A percentile compares a stretch with the other conserved stretches of the same genome.
phyloP scores from a whole-genome alignment of 2,888 invertebrate genomes.

The Drosophila peninsularis region DNA sequence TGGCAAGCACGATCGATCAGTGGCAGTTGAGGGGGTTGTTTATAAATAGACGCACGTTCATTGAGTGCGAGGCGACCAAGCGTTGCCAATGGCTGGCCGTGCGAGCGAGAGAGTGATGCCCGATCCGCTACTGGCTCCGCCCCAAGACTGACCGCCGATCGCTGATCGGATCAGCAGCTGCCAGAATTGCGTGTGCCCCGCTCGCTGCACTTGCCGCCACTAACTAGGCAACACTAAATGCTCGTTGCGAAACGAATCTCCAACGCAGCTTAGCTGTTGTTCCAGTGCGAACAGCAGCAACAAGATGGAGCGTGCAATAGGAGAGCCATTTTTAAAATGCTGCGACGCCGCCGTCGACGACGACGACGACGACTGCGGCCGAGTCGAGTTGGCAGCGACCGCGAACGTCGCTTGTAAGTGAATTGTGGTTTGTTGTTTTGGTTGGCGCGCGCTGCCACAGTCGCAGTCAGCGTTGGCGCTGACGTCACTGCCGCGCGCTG shows the following conservation, averaged over 20 bases:
- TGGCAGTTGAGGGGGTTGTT: conserved; percentile 58
- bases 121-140: conserved; percentile 30
- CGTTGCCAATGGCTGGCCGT: conserved; percentile 34
- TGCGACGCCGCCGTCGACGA: conserved; percentile 9
- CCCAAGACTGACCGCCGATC: conserved; percentile 33
- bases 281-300: conserved; percentile 6
- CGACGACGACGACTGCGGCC: conserved; percentile 16
- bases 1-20: conserved; percentile 40
- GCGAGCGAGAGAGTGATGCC: conserved; percentile 3
- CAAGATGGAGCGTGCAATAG: conserved; percentile 17
- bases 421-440: conserved; percentile 83
- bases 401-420: conserved; percentile 77
- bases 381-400: conserved; percentile 50
- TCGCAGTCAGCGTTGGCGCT: conserved; percentile 36
- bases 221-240: conserved; percentile 64
- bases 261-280: conserved; percentile 34
- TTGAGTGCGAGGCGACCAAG: conserved; percentile 39
- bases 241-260: conserved; percentile 30
- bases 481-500: conserved; percentile 22
- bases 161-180: background rate
- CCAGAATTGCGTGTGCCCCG: conserved; percentile 13
- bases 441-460: conserved; percentile 63
- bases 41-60: conserved; percentile 60
- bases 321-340: conserved; percentile 55
- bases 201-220: conserved; percentile 53